A percentile compares a stretch with the other conserved stretches of the same genome.
phyloP scores from a whole-genome alignment of 2,888 invertebrate species.

The Halictus quadricinctus region DNA sequence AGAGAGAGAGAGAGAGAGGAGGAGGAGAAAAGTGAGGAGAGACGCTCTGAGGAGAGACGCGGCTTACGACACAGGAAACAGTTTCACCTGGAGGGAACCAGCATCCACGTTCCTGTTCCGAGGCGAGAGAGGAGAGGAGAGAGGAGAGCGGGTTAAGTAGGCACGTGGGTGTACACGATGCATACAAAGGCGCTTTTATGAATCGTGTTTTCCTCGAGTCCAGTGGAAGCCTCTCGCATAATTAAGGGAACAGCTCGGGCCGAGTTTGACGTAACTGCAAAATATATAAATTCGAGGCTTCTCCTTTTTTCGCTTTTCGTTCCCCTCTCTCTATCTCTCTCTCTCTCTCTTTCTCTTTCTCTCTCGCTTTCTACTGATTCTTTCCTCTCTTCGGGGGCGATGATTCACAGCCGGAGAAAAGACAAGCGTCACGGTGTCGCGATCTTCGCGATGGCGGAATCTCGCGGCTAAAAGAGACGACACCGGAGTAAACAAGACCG shows the following conservation, averaged over 20 bases:
- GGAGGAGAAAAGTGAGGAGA: conserved; percentile 57
- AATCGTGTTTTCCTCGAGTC: conserved; percentile 72
- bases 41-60: conserved; percentile 70
- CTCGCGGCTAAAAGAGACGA: not conserved
- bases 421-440: not conserved
- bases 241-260: conserved; percentile 47
- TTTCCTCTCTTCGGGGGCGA: conserved; percentile 27
- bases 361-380: not conserved
- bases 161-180: conserved; percentile 75
- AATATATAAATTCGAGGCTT: conserved; percentile 43
- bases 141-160: conserved; percentile 56
- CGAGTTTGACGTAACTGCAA: conserved; percentile 47
- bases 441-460: conserved; percentile 15
- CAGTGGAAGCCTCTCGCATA: conserved; percentile 64
- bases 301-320: not conserved
- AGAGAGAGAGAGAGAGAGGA: conserved; percentile 12
- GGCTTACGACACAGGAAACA: conserved; percentile 80
- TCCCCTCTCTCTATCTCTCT: not conserved
- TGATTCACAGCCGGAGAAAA: conserved; percentile 45
- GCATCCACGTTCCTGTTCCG: conserved; percentile 57
- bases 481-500: conserved; percentile 24
- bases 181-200: conserved; percentile 72
- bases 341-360: too few relatives aligned
- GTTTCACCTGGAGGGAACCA: conserved; percentile 76
- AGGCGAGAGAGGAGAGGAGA: not conserved